These are phyloP conservation scores for Anoplopoma fimbria DNA, from an alignment of 2,113 vertebrate species.

Conservation along the genomic window DNA sequence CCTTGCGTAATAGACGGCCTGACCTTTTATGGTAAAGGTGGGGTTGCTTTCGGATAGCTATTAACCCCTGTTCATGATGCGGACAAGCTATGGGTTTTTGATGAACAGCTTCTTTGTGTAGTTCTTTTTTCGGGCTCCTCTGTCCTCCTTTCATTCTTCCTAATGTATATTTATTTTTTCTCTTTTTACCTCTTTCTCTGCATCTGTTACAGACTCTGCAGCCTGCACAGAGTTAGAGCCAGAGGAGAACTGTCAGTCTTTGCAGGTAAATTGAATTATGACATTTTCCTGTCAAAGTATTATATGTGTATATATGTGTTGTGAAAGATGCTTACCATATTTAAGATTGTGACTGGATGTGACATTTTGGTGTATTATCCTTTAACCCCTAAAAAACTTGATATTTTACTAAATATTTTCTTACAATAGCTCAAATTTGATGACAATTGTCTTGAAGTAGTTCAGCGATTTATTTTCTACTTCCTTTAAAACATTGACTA, in stretches of 20 bases:
- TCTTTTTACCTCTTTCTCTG: not conserved
- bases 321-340: not conserved
- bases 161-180: not conserved
- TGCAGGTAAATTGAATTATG: conserved; percentile 64
- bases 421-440: not conserved
- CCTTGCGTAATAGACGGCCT: conserved; percentile 41
- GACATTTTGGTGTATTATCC: not conserved
- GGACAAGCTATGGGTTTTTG: not conserved
- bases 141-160: not conserved
- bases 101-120: not conserved
- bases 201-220: conserved; percentile 45
- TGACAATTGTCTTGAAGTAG: not conserved
- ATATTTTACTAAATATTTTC: not conserved
- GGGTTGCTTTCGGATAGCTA: conserved; percentile 1
- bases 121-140: not conserved
- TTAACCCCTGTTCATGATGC: conserved; percentile 1
- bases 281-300: not conserved
- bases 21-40: conserved; percentile 61
- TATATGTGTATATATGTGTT: not conserved
- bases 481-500: not conserved
- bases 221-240: conserved; percentile 34
- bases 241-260: conserved; percentile 24
- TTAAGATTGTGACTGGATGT: not conserved
- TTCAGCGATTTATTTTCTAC: not conserved
- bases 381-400: not conserved